Conservation (phyloP, 2,113 vertebrate species). For the Gulo gulo region DNA sequence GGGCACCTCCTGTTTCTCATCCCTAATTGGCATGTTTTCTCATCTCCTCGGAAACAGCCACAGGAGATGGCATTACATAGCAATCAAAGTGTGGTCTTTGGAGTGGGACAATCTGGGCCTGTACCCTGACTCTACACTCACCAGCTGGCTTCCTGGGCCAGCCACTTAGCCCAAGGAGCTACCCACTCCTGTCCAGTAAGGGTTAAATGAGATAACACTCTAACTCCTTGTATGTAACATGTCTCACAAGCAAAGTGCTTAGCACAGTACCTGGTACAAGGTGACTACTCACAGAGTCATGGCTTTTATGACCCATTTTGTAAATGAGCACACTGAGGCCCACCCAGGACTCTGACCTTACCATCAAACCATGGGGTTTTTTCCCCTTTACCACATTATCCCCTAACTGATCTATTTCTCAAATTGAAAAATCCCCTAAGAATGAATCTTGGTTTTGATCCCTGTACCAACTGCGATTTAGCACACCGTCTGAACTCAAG, state of each 20-base stretch:
- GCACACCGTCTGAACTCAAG: not conserved
- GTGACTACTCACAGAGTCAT: not conserved
- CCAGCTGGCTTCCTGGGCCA: not conserved
- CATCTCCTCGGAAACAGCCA: not conserved
- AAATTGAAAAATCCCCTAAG: not conserved
- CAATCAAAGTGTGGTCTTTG: not conserved
- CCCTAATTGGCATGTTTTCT: conserved; percentile 1
- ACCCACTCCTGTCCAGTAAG: not conserved
- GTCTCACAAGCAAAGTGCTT: not conserved
- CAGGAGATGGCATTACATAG: not conserved
- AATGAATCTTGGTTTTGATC: not conserved
- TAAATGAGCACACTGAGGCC: not conserved
- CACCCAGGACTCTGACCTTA: not conserved
- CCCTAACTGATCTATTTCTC: not conserved
- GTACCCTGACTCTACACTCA: not conserved
- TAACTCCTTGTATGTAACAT: not conserved
- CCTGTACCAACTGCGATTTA: not conserved
- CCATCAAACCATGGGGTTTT: not conserved
- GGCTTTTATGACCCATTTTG: not conserved
- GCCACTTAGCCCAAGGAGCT: not conserved
- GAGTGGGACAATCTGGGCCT: not conserved
- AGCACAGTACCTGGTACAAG: not conserved
- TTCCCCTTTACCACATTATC: not conserved
- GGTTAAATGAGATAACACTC: not conserved
- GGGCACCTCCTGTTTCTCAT: not conserved